Evolutionary conservation across 2,888 invertebrate genomes (phyloP), one percentile per base, ranked within the genome.

Genomic region (Trilocha varians): DNA sequence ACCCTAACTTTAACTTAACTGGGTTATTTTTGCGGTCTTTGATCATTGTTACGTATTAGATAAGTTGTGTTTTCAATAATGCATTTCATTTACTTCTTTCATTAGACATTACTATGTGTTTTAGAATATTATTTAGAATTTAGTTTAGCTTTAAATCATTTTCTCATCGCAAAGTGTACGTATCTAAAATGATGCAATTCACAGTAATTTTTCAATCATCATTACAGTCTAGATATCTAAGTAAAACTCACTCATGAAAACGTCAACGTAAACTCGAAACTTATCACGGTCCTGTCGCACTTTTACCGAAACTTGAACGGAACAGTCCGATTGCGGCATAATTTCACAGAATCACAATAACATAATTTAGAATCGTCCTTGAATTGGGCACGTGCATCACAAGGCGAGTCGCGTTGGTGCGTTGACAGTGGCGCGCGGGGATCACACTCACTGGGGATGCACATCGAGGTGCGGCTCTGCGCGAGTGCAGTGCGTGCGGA

Each of bases 171-270:
- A n/a, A n/a, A n/a, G n/a, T n/a, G n/a, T n/a, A n/a, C n/a, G n/a
- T n/a, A n/a, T n/a, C n/a, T n/a, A n/a, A n/a, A n/a, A n/a, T n/a
- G n/a, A n/a, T n/a, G n/a, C n/a, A n/a, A n/a, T 32, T 32, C 32
- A 32, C 11, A 32, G 9, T 9, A 32, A 9, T 32, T 11, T 0
- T 32, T 3, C 32, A 11, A 32, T 3, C n/a, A 11, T 32, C 32
- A 32, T 32, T 32, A 32, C 32, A 32, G 32, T n/a, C n/a, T n/a
- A n/a, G n/a, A n/a, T n/a, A n/a, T 25, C 6, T 25, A 6, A 3
- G 25, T 6, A 4, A 3, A 62, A 85, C 84, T 84, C 66, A 85
- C 85, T 85, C 85, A 85, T 85, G 80, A 73, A 84, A 79, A 85
- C 79, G 83, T 85, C 84, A 71, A 85, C 70, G 66, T 75, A 72